A percentile compares a stretch with the other conserved stretches of the same genome.
These are phyloP conservation scores for Ferdinandea cuprea DNA, from an alignment of 2,888 invertebrate genomes.

Conservation along the genomic window DNA sequence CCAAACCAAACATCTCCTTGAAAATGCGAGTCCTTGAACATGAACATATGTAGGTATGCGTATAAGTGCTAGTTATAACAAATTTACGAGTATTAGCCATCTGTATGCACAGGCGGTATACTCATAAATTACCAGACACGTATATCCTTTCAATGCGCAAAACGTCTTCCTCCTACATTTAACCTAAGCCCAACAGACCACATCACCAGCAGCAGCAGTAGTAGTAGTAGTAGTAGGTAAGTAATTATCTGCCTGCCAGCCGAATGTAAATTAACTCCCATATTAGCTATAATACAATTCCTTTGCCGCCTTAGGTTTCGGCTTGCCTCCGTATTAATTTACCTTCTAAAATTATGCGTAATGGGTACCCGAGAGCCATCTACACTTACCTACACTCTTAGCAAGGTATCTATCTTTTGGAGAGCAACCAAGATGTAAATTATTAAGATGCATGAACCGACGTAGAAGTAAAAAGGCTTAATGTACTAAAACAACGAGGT, in stretches of 20 bases:
- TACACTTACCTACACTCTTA: conserved; percentile 1
- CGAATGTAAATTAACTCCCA: conserved; percentile 26
- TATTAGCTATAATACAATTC: conserved; percentile 14
- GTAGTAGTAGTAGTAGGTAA: too few species aligned
- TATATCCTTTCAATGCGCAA: not conserved
- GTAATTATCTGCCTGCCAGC: conserved; percentile 26
- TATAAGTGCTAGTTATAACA: conserved; percentile 21
- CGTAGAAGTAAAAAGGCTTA: not conserved
- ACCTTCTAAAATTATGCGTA: conserved; percentile 38
- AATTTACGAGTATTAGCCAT: conserved; percentile 39
- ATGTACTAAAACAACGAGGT: not conserved
- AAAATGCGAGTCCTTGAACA: conserved; percentile 2
- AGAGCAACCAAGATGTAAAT: conserved; percentile 39
- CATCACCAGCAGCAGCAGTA: conserved; percentile 31
- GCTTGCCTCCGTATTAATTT: conserved; percentile 46
- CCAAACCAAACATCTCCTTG: not conserved
- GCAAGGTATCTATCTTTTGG: conserved; percentile 9
- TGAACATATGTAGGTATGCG: not conserved
- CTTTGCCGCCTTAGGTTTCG: not conserved
- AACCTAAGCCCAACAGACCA: conserved; percentile 8
- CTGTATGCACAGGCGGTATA: conserved; percentile 11
- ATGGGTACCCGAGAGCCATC: conserved; percentile 39
- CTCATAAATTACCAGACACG: conserved; percentile 15
- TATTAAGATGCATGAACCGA: conserved; percentile 38
- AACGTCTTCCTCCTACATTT: not conserved